phyloP scores from a whole-genome alignment of 2,888 invertebrate species.

The Gymnosoma rotundatum region DNA sequence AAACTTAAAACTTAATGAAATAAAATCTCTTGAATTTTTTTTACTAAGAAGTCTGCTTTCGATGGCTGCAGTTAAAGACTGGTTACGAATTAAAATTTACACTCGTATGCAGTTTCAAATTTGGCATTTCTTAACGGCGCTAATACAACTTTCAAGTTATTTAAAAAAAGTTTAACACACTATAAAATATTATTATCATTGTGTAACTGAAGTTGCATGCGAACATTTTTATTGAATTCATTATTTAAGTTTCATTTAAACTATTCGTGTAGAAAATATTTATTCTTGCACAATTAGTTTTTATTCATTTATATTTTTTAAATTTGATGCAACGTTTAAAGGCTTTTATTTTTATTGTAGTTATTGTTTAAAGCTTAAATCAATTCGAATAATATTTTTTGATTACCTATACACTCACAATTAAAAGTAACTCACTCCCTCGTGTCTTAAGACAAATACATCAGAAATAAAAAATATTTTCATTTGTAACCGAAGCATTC shows the following conservation, averaged over 20 bases:
- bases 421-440: slow-evolving; percentile 11
- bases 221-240: background rate
- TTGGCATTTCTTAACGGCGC: too few species aligned
- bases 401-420: slow-evolving; percentile 10
- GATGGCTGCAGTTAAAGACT: too few species aligned
- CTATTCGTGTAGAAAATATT: slow-evolving; percentile 53
- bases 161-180: background rate
- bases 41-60: too few species aligned
- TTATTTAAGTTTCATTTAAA: slow-evolving; percentile 35
- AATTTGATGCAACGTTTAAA: slow-evolving; percentile 1
- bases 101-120: too few species aligned
- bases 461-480: slow-evolving; percentile 36
- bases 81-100: too few species aligned
- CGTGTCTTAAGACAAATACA: slow-evolving; percentile 42
- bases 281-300: background rate
- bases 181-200: slow-evolving; percentile 39
- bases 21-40: too few species aligned
- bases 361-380: background rate
- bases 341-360: too few species aligned
- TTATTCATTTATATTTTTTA: slow-evolving; percentile 2
- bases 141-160: too few species aligned
- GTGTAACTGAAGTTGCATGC: slow-evolving; percentile 35
- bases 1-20: too few species aligned
- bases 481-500: slow-evolving; percentile 34
- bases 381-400: slow-evolving; percentile 15